phyloP scores from a whole-genome alignment of 2,797 vertebrate species.

The Mionectes olivaceus region DNA sequence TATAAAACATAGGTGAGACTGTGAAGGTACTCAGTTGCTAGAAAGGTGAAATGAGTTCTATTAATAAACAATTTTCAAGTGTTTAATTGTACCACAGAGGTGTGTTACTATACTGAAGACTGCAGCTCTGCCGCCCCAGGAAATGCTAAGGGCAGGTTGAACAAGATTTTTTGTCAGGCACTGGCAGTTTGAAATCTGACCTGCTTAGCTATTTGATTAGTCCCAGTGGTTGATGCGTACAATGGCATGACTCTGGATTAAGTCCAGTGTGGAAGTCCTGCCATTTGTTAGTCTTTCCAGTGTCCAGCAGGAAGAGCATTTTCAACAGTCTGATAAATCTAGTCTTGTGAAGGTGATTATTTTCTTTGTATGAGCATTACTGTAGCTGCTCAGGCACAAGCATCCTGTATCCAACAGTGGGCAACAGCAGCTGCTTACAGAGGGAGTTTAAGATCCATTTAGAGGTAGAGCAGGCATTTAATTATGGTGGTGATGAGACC shows the following conservation, averaged over 20 bases:
- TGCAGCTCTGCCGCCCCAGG: neutral
- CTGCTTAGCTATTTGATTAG: neutral
- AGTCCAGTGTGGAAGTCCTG: neutral
- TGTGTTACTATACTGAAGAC: neutral
- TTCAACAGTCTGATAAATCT: neutral
- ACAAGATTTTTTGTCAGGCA: neutral
- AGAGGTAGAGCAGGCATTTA: neutral
- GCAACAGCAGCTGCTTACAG: neutral
- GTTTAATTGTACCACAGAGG: neutral
- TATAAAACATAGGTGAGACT: neutral
- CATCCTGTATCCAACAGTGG: rapidly evolving
- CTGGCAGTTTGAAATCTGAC: neutral
- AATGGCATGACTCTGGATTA: neutral
- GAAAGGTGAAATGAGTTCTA: neutral
- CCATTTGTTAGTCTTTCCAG: neutral
- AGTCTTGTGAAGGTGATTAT: neutral
- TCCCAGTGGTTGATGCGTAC: neutral
- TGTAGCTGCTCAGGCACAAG: neutral
- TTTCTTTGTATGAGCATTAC: neutral
- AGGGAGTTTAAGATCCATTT: neutral
- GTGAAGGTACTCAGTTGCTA: neutral
- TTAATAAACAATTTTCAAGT: neutral
- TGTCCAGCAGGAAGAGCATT: neutral
- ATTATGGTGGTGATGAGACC: neutral
- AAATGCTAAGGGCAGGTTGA: neutral